Base-by-base conservation (phyloP, 1,140 invertebrate species). In the Orchesella cincta region DNA sequence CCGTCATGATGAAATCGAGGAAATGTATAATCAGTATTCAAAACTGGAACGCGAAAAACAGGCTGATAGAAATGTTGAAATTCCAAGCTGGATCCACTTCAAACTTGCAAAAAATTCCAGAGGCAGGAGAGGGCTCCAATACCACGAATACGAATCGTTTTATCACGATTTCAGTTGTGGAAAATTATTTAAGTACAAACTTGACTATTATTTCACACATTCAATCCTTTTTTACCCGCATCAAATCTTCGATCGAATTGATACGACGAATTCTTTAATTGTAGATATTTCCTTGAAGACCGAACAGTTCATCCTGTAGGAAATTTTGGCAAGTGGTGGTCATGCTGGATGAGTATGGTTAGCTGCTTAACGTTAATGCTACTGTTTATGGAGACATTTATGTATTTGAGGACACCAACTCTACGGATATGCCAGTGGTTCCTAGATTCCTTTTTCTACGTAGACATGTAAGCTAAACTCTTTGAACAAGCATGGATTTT, bases 291-390 rank as follows among this genome's bases (percentile, higher is more conserved):
- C 35, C 36, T 73, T 1, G 23, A 46, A 23, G 18, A 36, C 18
- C 33, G 35, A 34, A 67, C 39, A 5, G 39, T 81, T 72, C 79
- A 81, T 74, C 78, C 80, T n/a, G 76, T 54, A 3, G 80, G 80
- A 0, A 28, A 18, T 1, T 81, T 81, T 75, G 76, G 78, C 3
- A 64, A 70, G 31, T 54, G 74, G 29, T 81, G 78, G 78, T 62
- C 34, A 34, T 73, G 67, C 3, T 23, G 71, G 0, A 75, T 76
- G n/a, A 71, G 74, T 26, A 28, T 79, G 18, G 57, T 80, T 0
- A 72, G 62, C 29, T 67, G 39, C 29, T 26, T 81, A 0, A 76
- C 54, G 1, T 16, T 81, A 2, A 33, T 73, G 18, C 0, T 23
- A 14, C 36, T 81, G 8, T 33, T 35, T 16, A 76, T 28, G 33